phyloP scores from a whole-genome alignment of 2,797 vertebrate genomes.

The Capromys pilorides region DNA sequence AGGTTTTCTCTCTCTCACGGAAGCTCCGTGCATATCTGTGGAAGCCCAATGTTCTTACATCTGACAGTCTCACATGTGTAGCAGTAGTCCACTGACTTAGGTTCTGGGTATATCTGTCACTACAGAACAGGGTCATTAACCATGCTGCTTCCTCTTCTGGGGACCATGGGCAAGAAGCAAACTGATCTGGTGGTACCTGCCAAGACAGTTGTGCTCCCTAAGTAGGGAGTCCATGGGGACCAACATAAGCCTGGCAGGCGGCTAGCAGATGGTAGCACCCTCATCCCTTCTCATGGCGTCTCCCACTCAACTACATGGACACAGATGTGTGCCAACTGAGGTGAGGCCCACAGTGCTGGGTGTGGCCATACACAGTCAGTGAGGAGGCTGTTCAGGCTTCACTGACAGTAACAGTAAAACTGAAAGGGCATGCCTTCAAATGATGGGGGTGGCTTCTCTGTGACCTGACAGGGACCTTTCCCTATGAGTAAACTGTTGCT shows the following conservation, averaged over 20 bases:
- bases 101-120: constrained; percentile 18
- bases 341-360: constrained; percentile 40
- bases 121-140: not conserved
- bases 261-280: not conserved
- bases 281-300: constrained; percentile 26
- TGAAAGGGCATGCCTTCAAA: constrained; percentile 79
- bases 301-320: not conserved
- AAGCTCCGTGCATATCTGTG: not conserved
- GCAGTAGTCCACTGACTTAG: not conserved
- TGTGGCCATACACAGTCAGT: constrained; percentile 72
- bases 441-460: constrained; percentile 74
- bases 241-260: not conserved
- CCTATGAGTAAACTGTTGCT: constrained; percentile 79
- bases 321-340: constrained; percentile 63
- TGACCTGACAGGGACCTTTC: constrained; percentile 81
- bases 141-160: constrained; percentile 36
- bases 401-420: constrained; percentile 78
- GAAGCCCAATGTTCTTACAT: constrained; percentile 1
- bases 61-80: not conserved
- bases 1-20: not conserved
- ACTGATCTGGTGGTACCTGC: constrained; percentile 38
- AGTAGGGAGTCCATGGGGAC: not conserved
- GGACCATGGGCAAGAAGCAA: constrained; percentile 26
- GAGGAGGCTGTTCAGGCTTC: constrained; percentile 71
- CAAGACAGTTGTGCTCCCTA: not conserved